Conservation (phyloP, 1,140 invertebrate species). For the Rhagoletis pomonella region DNA sequence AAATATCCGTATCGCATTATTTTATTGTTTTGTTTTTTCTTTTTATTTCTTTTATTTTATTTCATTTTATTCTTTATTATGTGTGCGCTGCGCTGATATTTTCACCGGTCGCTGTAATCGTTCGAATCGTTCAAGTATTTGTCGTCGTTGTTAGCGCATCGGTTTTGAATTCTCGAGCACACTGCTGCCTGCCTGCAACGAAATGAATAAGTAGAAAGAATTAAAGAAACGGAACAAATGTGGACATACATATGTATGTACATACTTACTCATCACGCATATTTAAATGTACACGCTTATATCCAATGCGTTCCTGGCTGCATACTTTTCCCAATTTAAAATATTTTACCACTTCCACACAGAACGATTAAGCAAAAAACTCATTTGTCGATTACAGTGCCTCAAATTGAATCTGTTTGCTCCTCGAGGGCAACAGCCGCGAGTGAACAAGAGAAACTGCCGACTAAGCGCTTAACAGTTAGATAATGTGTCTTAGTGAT, state of each 20-base stretch:
- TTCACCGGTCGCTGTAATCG: constrained; percentile 26
- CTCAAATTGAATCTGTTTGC: too few species aligned
- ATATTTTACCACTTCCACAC: too few species aligned
- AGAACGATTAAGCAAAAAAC: too few species aligned
- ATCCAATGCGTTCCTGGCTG: background rate
- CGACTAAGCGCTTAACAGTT: too few species aligned
- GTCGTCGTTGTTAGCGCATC: too few species aligned
- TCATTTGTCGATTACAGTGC: too few species aligned
- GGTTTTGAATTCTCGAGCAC: background rate
- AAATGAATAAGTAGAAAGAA: too few species aligned
- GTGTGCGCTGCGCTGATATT: constrained; percentile 22
- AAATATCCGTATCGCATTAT: constrained; percentile 42
- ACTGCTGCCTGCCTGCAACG: too few species aligned
- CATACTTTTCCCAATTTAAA: background rate
- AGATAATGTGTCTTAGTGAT: too few species aligned
- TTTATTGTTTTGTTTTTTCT: constrained; percentile 35
- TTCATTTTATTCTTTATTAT: background rate
- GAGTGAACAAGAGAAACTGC: too few species aligned
- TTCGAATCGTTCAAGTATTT: background rate
- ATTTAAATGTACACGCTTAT: background rate
- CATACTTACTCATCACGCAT: background rate
- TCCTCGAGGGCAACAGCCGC: too few species aligned
- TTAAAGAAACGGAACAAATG: too few species aligned
- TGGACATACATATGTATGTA: background rate
- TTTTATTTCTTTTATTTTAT: constrained; percentile 6